Evolutionary conservation across 2,797 vertebrate species (phyloP).

Genomic region (Urocyon cinereoargenteus): DNA sequence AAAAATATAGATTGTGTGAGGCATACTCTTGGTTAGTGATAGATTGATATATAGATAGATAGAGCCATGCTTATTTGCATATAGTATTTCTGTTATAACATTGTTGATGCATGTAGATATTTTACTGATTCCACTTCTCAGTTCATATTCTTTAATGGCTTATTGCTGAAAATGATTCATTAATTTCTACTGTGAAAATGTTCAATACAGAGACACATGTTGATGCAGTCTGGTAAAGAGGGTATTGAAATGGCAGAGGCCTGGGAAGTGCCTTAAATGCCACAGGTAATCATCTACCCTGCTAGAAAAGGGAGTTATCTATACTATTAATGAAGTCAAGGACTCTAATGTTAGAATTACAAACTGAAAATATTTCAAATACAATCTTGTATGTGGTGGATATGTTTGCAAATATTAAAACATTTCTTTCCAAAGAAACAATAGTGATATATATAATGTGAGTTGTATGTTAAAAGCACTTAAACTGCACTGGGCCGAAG

Average conservation of each 20-base stretch:
- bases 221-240: not conserved
- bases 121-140: not conserved
- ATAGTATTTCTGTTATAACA: not conserved
- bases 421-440: conserved; percentile 1
- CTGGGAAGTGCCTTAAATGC: not conserved
- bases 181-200: not conserved
- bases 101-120: not conserved
- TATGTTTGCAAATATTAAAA: conserved; percentile 50
- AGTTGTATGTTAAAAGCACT: conserved; percentile 14
- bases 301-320: not conserved
- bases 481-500: conserved; percentile 1
- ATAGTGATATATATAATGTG: not conserved
- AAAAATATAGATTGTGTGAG: not conserved
- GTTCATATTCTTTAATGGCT: not conserved
- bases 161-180: not conserved
- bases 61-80: not conserved
- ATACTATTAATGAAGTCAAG: not conserved
- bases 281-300: not conserved
- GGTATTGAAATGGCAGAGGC: not conserved
- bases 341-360: not conserved
- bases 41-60: not conserved
- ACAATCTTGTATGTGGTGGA: not conserved
- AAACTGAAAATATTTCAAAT: not conserved
- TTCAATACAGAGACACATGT: not conserved
- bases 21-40: not conserved